A percentile compares a stretch with the other conserved stretches of the same genome.
Evolutionary conservation across 2,113 vertebrate genomes (phyloP).

Genomic region (Phasianus colchicus): DNA sequence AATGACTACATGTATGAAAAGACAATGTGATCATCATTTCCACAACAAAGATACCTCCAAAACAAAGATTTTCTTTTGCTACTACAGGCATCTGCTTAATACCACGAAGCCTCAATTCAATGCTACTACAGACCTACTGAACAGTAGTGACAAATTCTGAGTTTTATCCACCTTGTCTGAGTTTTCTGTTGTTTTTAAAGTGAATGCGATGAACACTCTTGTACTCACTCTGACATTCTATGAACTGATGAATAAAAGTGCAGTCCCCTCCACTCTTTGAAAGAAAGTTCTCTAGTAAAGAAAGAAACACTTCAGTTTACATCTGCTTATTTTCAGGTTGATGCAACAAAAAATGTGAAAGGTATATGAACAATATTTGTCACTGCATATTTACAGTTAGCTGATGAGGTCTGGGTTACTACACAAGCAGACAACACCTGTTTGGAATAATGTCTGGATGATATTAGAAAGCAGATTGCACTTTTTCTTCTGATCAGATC

Average conservation of each 20-base stretch:
- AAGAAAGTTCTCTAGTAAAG: constrained; percentile 95
- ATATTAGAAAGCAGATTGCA: not conserved
- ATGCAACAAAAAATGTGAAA: constrained; percentile 72
- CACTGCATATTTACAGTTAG: constrained; percentile 12
- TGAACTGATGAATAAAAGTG: constrained; percentile 95
- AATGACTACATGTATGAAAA: not conserved
- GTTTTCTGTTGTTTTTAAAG: constrained; percentile 54
- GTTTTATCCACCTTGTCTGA: not conserved
- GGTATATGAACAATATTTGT: constrained; percentile 34
- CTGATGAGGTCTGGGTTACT: constrained; percentile 13
- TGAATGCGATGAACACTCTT: constrained; percentile 82
- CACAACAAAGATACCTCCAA: not conserved
- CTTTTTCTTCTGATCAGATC: not conserved
- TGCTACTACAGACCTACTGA: not conserved
- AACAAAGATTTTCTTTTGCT: not conserved
- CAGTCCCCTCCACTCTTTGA: constrained; percentile 96
- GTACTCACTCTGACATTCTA: constrained; percentile 98
- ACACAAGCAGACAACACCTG: constrained; percentile 33
- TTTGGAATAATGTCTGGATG: not conserved
- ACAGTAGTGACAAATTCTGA: not conserved
- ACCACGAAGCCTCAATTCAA: not conserved
- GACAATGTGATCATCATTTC: not conserved
- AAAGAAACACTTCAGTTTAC: constrained; percentile 86
- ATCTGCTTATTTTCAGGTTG: constrained; percentile 74
- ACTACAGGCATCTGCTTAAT: not conserved